These are phyloP conservation scores for Pampus argenteus DNA, from an alignment of 2,797 vertebrate genomes.

Conservation along the genomic window DNA sequence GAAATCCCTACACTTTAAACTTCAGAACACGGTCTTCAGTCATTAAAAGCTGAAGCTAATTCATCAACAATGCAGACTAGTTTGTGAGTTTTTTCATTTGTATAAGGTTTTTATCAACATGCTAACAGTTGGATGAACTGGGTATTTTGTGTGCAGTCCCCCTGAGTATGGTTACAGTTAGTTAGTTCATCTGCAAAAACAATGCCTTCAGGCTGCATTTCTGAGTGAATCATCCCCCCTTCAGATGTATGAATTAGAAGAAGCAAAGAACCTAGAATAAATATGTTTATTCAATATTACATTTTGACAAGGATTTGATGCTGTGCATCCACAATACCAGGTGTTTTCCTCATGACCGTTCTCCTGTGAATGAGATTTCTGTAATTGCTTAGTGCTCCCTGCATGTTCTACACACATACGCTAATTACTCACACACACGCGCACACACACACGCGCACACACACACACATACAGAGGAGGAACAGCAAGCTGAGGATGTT, in stretches of 20 bases:
- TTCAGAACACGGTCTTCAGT: no score
- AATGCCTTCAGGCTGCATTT: background rate
- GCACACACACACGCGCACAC: background rate
- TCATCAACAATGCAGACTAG: background rate
- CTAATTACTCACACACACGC: no score
- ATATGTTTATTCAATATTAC: slow-evolving; percentile 7
- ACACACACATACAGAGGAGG: slow-evolving; percentile 21
- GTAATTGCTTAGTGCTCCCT: slow-evolving; percentile 25
- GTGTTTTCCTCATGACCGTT: slow-evolving; percentile 10
- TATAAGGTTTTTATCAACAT: background rate
- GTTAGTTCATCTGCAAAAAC: no score
- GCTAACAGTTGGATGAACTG: background rate
- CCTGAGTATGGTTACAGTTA: background rate
- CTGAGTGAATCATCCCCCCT: background rate
- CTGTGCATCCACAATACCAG: background rate
- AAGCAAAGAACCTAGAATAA: background rate
- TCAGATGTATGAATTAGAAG: background rate
- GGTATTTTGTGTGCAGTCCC: background rate
- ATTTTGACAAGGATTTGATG: slow-evolving; percentile 13
- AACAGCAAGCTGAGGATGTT: background rate
- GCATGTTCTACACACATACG: background rate
- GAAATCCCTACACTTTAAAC: no score
- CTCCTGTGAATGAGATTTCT: slow-evolving; percentile 34
- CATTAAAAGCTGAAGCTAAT: background rate
- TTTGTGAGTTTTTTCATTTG: background rate